These are phyloP conservation scores for Dascyllus trimaculatus DNA, from an alignment of 2,113 vertebrate genomes.

Conservation along the genomic window DNA sequence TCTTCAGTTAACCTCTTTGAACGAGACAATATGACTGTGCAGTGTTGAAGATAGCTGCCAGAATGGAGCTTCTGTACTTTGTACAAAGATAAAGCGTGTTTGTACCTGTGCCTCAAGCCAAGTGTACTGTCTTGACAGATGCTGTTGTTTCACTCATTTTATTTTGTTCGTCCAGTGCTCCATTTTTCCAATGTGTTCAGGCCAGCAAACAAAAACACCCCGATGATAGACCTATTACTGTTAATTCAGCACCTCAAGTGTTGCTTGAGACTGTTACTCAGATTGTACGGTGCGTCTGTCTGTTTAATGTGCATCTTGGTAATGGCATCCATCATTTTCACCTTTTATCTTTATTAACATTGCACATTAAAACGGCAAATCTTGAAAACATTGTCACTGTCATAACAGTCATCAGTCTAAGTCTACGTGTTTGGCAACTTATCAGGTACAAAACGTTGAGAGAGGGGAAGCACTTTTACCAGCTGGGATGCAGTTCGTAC, in stretches of 20 bases:
- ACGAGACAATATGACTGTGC: slow-evolving; percentile 61
- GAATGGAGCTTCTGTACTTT: slow-evolving; percentile 45
- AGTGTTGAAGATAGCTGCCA: slow-evolving; percentile 67
- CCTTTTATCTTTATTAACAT: slow-evolving; percentile 21
- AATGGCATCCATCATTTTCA: slow-evolving; percentile 39
- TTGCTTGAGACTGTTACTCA: slow-evolving; percentile 39
- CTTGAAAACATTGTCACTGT: slow-evolving; percentile 14
- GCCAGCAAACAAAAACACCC: slow-evolving; percentile 24
- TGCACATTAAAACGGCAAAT: slow-evolving; percentile 24
- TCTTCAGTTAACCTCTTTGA: slow-evolving; percentile 60
- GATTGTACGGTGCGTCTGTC: slow-evolving; percentile 24
- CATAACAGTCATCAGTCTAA: not conserved
- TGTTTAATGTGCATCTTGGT: slow-evolving; percentile 31
- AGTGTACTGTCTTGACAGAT: slow-evolving; percentile 44
- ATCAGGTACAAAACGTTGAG: slow-evolving; percentile 31
- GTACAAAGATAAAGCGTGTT: slow-evolving; percentile 49
- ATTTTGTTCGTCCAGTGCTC: slow-evolving; percentile 27
- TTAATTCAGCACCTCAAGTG: slow-evolving; percentile 26
- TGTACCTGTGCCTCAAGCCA: slow-evolving; percentile 61
- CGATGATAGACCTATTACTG: not conserved
- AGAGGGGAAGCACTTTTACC: slow-evolving; percentile 25
- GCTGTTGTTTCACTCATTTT: slow-evolving; percentile 15
- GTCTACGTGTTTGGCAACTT: slow-evolving; percentile 8
- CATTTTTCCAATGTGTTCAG: slow-evolving; percentile 9
- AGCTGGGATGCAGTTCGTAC: slow-evolving; percentile 12